phyloP scores from a whole-genome alignment of 2,797 vertebrate genomes.

The Xenops minutus region DNA sequence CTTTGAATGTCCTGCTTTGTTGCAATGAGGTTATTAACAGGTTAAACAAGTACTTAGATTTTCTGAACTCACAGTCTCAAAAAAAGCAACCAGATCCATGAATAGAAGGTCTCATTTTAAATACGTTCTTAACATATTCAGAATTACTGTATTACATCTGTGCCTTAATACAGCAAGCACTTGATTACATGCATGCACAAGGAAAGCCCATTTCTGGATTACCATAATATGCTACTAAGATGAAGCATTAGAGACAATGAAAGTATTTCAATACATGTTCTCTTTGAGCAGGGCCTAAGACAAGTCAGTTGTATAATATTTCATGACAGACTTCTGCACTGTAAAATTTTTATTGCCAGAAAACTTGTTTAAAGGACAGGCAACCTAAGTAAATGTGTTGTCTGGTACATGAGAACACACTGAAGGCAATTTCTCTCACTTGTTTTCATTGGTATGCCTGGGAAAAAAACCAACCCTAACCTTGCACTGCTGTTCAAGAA shows the following conservation, averaged over 20 bases:
- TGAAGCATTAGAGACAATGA: not conserved
- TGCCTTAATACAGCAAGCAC: not conserved
- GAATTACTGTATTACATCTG: not conserved
- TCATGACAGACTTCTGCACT: not conserved
- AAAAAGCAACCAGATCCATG: not conserved
- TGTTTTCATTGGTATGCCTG: conserved; percentile 51
- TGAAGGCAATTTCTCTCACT: conserved; percentile 21
- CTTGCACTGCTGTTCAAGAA: conserved; percentile 25
- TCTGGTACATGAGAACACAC: conserved; percentile 28
- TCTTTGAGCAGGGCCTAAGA: not conserved
- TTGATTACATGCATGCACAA: not conserved
- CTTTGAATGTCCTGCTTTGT: not conserved
- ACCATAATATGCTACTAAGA: not conserved
- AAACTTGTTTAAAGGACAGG: conserved; percentile 42
- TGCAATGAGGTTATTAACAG: not conserved
- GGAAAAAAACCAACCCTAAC: not conserved
- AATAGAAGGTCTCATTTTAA: not conserved
- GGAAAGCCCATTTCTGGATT: not conserved
- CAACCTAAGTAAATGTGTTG: not conserved
- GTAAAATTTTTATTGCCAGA: conserved; percentile 43
- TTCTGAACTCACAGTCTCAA: not conserved
- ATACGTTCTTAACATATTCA: not conserved
- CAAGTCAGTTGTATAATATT: not conserved
- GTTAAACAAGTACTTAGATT: not conserved
- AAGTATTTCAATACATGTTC: not conserved